Evolutionary conservation across 2,113 vertebrate species (phyloP).

Genomic region (Cyanoramphus novaezelandiae): DNA sequence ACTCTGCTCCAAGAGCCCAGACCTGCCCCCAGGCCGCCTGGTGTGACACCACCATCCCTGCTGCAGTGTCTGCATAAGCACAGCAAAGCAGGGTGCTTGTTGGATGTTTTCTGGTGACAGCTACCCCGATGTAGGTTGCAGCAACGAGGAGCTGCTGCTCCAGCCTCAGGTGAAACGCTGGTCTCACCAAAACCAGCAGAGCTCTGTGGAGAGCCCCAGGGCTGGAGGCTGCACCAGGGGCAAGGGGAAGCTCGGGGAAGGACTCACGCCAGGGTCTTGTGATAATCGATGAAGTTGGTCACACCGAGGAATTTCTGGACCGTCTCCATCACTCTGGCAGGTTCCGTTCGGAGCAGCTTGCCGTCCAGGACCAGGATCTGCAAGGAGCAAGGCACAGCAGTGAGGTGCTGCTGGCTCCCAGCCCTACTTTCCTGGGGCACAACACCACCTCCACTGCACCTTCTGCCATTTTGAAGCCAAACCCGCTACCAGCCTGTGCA

Average conservation of each 20-base stretch:
- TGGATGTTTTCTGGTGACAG: neutral
- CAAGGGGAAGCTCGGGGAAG: neutral
- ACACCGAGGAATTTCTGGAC: slow-evolving; percentile 93
- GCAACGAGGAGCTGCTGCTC: neutral
- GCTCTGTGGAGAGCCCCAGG: neutral
- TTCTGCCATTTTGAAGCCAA: neutral
- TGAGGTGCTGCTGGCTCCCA: neutral
- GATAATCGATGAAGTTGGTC: slow-evolving; percentile 87
- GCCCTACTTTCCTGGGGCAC: neutral
- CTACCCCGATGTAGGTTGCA: neutral
- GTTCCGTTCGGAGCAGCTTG: slow-evolving; percentile 92
- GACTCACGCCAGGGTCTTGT: slow-evolving; percentile 94
- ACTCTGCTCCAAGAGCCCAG: neutral
- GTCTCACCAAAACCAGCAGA: neutral
- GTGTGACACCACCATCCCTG: neutral
- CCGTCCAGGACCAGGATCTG: slow-evolving; percentile 95
- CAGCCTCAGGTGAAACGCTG: neutral
- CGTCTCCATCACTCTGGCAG: slow-evolving; percentile 92
- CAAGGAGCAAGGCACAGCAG: neutral
- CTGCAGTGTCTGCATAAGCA: neutral
- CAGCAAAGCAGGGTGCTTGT: neutral
- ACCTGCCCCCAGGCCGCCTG: neutral
- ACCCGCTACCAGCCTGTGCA: neutral
- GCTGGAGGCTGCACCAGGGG: neutral
- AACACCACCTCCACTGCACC: rapidly evolving